Conservation (phyloP, 2,113 vertebrate species). For the Coptodon bakossiorum region DNA sequence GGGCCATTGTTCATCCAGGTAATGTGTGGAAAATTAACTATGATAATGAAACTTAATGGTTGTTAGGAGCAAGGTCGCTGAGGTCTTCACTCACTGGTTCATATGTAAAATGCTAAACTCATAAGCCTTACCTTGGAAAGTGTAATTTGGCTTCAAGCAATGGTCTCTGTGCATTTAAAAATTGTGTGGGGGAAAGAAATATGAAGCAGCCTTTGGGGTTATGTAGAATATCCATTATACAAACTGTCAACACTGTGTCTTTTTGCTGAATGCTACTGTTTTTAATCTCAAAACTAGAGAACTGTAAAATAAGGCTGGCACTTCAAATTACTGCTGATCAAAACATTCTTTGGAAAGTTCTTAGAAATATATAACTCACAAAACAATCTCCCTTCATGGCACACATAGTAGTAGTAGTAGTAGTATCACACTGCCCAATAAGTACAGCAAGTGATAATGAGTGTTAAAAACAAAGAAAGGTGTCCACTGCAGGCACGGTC, state of each 20-base stretch:
- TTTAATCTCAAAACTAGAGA: not conserved
- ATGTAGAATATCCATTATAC: not conserved
- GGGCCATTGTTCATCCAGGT: slow-evolving; percentile 39
- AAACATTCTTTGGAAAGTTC: not conserved
- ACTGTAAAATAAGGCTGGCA: not conserved
- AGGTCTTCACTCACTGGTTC: not conserved
- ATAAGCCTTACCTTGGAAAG: not conserved
- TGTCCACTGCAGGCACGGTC: not conserved
- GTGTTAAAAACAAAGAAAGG: not conserved
- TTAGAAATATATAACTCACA: not conserved
- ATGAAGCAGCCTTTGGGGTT: not conserved
- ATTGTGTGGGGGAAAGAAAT: not conserved
- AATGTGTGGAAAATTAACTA: slow-evolving; percentile 49
- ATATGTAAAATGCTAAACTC: not conserved
- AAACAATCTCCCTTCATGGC: not conserved
- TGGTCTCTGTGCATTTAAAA: not conserved
- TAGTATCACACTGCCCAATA: not conserved
- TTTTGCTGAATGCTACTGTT: not conserved
- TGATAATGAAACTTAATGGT: slow-evolving; percentile 36
- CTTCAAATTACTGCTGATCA: not conserved
- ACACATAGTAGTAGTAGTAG: not conserved
- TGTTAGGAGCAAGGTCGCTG: slow-evolving; percentile 30
- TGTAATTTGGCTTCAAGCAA: not conserved
- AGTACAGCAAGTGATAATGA: not conserved
- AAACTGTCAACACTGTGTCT: not conserved